Evolutionary conservation across 2,113 vertebrate species (phyloP).

Genomic region (Hepsetus odoe): DNA sequence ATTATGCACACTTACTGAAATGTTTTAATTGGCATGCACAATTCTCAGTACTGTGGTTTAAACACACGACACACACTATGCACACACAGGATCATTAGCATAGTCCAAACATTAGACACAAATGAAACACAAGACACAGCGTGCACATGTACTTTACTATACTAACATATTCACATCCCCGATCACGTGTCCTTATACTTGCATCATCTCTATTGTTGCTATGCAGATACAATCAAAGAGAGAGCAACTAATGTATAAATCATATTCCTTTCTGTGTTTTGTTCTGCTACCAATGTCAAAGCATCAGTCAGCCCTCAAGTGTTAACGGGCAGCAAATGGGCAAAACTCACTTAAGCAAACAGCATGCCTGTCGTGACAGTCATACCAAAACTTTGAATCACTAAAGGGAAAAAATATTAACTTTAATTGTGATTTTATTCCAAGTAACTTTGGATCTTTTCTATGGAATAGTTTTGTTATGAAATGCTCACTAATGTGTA

Average conservation of each 20-base stretch:
- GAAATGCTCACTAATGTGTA: too few species aligned
- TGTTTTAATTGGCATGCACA: background rate
- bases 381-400: background rate
- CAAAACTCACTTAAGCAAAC: background rate
- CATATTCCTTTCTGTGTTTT: background rate
- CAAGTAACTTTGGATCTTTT: too few species aligned
- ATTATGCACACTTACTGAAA: background rate
- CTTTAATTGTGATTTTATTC: background rate
- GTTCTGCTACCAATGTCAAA: background rate
- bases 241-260: background rate
- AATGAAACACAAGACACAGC: too few species aligned
- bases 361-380: background rate
- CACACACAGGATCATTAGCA: background rate
- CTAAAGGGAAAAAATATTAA: background rate
- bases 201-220: conserved; percentile 1
- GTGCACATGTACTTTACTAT: background rate
- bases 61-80: background rate
- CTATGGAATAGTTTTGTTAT: too few species aligned
- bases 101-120: too few species aligned
- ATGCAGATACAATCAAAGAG: conserved; percentile 2
- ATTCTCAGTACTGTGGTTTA: background rate
- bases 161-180: background rate
- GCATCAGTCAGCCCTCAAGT: background rate
- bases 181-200: background rate
- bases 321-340: background rate